Evolutionary conservation across 2,797 vertebrate genomes (phyloP).

Genomic region (Arctocebus calabarensis): DNA sequence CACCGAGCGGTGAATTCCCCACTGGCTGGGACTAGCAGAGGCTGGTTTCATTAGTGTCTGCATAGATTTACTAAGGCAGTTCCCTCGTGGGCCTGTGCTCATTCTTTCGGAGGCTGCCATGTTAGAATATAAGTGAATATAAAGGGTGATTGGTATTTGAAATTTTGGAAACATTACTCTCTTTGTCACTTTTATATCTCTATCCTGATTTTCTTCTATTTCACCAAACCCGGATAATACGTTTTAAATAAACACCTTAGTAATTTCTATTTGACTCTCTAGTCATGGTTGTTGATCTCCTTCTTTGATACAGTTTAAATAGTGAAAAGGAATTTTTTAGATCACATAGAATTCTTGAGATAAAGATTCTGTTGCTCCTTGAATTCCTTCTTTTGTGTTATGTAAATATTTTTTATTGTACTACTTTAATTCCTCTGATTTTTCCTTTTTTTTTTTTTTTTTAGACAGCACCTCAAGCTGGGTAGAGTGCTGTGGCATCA

Average conservation of each 20-base stretch:
- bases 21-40: background rate
- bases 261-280: slow-evolving; percentile 40
- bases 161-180: slow-evolving; percentile 15
- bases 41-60: background rate
- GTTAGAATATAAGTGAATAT: slow-evolving; percentile 1
- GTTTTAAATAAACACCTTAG: slow-evolving; percentile 13
- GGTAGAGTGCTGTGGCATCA: too few species aligned
- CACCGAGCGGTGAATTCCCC: background rate
- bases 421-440: slow-evolving; percentile 22
- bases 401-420: background rate
- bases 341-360: background rate
- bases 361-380: background rate
- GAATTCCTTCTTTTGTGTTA: background rate
- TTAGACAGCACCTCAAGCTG: too few species aligned
- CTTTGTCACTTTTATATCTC: background rate
- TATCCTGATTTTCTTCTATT: background rate
- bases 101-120: slow-evolving; percentile 4
- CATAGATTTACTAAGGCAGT: background rate
- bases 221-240: background rate
- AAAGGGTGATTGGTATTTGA: background rate
- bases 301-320: slow-evolving; percentile 33
- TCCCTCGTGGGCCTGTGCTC: background rate
- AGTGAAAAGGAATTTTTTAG: slow-evolving; percentile 3
- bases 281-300: background rate
- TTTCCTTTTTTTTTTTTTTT: too few species aligned